Evolutionary conservation across 1,140 invertebrate species (phyloP).

Genomic region (Dreissena rostriformis): DNA sequence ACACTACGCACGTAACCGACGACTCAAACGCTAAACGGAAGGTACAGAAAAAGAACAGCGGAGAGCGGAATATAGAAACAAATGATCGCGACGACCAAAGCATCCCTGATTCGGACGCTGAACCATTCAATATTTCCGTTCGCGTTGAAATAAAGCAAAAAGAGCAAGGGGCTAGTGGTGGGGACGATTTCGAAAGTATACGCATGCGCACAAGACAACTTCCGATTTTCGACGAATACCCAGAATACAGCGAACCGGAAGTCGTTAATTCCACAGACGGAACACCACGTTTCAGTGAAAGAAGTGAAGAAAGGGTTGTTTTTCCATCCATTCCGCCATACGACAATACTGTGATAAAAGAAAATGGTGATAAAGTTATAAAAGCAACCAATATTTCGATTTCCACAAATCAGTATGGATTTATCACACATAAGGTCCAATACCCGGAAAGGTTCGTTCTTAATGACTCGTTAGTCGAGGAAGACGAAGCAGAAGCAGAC

Average conservation of each 20-base stretch:
- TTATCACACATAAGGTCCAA: slow-evolving; percentile 32
- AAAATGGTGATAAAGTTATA: slow-evolving; percentile 24
- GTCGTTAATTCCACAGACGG: not conserved
- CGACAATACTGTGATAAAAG: not conserved
- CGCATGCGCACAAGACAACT: slow-evolving; percentile 12
- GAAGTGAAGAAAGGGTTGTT: slow-evolving; percentile 1
- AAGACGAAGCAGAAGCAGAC: not conserved
- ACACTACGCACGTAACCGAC: not conserved
- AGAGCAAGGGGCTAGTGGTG: slow-evolving; percentile 30
- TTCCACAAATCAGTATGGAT: slow-evolving; percentile 26
- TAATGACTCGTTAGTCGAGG: slow-evolving; percentile 10
- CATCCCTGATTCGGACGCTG: slow-evolving; percentile 6
- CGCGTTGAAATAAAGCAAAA: slow-evolving; percentile 51
- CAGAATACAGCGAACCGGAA: not conserved
- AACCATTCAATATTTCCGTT: slow-evolving; percentile 54
- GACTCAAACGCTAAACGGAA: not conserved
- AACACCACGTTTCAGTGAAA: not conserved
- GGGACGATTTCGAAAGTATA: slow-evolving; percentile 40
- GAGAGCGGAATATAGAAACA: not conserved
- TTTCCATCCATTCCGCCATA: not conserved
- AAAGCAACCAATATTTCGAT: slow-evolving; percentile 5
- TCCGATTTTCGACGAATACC: slow-evolving; percentile 10
- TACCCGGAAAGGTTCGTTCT: slow-evolving; percentile 35
- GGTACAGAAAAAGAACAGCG: not conserved
- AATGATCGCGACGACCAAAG: not conserved